Conservation (phyloP, 2,888 invertebrate species). For the Andricus quercusramuli region DNA sequence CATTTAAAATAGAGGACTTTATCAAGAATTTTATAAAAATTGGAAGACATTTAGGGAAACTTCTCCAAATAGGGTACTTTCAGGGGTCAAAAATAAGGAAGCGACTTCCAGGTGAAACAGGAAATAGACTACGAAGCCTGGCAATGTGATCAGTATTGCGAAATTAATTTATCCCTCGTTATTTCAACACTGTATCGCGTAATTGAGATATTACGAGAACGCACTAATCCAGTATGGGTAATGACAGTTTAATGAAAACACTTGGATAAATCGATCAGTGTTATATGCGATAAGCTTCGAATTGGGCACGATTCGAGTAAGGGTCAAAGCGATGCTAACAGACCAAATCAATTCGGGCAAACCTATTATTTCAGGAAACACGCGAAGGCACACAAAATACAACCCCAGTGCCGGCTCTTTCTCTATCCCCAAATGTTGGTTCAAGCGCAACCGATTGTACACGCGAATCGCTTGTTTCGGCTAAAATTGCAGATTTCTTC, state of each 20-base stretch:
- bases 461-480: conserved; percentile 33
- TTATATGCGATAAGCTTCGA: conserved; percentile 35
- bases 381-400: conserved; percentile 42
- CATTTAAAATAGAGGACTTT: too few relatives aligned
- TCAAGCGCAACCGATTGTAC: conserved; percentile 34
- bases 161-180: background rate
- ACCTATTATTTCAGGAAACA: conserved; percentile 39
- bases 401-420: background rate
- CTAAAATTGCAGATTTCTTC: conserved; percentile 36
- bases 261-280: conserved; percentile 43
- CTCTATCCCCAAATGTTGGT: conserved; percentile 33
- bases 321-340: conserved; percentile 33
- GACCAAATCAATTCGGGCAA: conserved; percentile 40
- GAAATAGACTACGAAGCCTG: too few relatives aligned
- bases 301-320: conserved; percentile 27
- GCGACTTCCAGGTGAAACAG: too few relatives aligned
- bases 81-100: too few relatives aligned
- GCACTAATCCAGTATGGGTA: conserved; percentile 38
- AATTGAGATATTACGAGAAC: conserved; percentile 30
- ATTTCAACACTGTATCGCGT: background rate
- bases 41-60: too few relatives aligned
- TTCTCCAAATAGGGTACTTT: too few relatives aligned
- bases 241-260: conserved; percentile 55
- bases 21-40: too few relatives aligned
- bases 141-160: background rate